Evolutionary conservation across 2,797 vertebrate species (phyloP).

Genomic region (Pipistrellus kuhlii): DNA sequence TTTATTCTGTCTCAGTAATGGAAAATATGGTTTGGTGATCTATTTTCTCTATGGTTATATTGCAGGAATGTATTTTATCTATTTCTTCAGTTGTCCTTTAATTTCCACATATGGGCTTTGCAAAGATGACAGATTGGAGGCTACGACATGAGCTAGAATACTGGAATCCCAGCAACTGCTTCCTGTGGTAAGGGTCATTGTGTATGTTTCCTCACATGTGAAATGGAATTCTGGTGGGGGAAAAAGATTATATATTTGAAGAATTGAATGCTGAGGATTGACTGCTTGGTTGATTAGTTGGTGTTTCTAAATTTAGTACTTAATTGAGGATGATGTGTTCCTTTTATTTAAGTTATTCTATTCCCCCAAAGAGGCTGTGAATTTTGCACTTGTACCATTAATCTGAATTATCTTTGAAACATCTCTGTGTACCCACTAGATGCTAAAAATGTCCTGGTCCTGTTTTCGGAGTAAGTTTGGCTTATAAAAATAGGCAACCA

Average conservation of each 20-base stretch:
- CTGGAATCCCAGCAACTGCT: background rate
- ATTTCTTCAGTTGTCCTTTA: background rate
- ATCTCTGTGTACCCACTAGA: background rate
- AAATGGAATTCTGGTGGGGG: conserved; percentile 9
- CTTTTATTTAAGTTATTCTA: background rate
- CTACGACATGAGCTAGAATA: background rate
- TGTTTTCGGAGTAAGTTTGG: background rate
- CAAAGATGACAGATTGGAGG: background rate
- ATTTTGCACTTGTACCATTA: background rate
- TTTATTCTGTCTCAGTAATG: conserved; percentile 40
- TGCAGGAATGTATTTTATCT: background rate
- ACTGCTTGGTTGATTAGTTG: background rate
- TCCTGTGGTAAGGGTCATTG: background rate
- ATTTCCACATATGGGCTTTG: background rate
- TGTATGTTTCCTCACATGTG: background rate
- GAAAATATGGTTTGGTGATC: background rate
- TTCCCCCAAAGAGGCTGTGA: background rate
- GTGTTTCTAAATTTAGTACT: background rate
- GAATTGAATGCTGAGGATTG: background rate
- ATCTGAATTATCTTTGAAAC: background rate
- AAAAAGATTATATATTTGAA: background rate
- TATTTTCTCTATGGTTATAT: conserved; percentile 38
- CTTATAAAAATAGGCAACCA: background rate
- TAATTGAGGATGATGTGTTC: background rate
- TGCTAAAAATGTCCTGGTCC: background rate